Evolutionary conservation across 1,140 invertebrate species (phyloP), one percentile per base, ranked within the genome.

Genomic region (Mizuhopecten yessoensis): DNA sequence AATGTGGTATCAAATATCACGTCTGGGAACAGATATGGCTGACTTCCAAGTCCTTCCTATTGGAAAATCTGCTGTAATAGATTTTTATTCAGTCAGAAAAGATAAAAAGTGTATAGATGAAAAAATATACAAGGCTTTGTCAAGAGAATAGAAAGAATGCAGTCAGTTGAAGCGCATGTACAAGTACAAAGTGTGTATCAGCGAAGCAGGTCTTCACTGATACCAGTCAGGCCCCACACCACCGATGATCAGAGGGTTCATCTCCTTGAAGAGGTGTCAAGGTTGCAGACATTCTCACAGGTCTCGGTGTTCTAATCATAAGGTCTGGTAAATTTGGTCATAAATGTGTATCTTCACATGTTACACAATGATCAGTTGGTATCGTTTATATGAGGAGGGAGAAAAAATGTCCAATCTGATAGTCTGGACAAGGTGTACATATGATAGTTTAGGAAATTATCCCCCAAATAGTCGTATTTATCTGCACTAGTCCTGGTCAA

Each of bases 251-350:
- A 3, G 9, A 75, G 3, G 57, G n/a, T 7, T 75, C 57, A n/a
- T 75, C 23, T 75, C 57, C 57, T 75, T 75, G 57, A 17, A 29
- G n/a, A 75, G 57, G 57, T 75, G 57, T 75, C n/a, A 75, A 75
- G 57, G 57, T 75, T 29, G 29, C 17, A 45, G 9, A 17, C 57
- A 75, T 75, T 75, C 57, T 75, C n/a, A 75, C 57, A 75, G 57
- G 57, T 75, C 57, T n/a, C 57, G 23, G 29, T 75, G 23, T n/a
- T 29, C n/a, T 29, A n/a, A 75, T 75, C 57, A 29, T 29, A 75
- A 75, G 57, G 57, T 75, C 57, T 75, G 57, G 57, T 75, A n/a
- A 75, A 29, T 75, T 75, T 75, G 57, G n/a, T 29, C 57, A 75
- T 75, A 29, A 29, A 75, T 5, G 29, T 75, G 57, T 29, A 75